phyloP scores from a whole-genome alignment of 2,888 invertebrate species.

The Epistrophella euchroma region DNA sequence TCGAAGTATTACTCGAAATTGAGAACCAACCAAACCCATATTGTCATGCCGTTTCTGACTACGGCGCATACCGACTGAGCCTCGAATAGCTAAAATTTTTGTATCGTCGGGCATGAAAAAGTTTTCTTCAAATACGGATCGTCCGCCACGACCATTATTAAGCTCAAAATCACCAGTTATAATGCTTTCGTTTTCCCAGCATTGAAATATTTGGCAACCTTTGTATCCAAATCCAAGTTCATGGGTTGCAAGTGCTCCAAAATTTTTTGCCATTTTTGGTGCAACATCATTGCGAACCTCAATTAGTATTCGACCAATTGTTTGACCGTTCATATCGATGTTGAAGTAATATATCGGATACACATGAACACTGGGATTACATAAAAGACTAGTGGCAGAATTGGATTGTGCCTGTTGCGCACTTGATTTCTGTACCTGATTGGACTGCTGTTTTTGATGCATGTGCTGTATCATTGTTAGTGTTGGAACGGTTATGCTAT shows the following conservation, averaged over 20 bases:
- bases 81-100: slow-evolving; percentile 89
- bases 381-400: slow-evolving; percentile 82
- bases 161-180: slow-evolving; percentile 92
- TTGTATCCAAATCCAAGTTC: slow-evolving; percentile 91
- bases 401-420: slow-evolving; percentile 67
- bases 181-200: slow-evolving; percentile 92
- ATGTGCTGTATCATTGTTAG: slow-evolving; percentile 69
- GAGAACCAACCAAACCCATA: slow-evolving; percentile 92
- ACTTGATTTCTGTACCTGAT: slow-evolving; percentile 74
- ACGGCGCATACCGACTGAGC: slow-evolving; percentile 92
- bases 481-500: slow-evolving; percentile 76
- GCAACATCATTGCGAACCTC: slow-evolving; percentile 91
- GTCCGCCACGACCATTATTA: slow-evolving; percentile 92
- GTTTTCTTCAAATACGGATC: slow-evolving; percentile 90
- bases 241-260: slow-evolving; percentile 89
- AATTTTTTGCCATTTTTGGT: slow-evolving; percentile 92
- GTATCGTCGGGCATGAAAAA: slow-evolving; percentile 93
- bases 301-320: slow-evolving; percentile 89
- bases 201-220: slow-evolving; percentile 92
- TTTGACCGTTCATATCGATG: slow-evolving; percentile 89
- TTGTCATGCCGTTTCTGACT: slow-evolving; percentile 92
- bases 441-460: slow-evolving; percentile 77
- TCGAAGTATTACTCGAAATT: slow-evolving; percentile 91
- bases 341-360: slow-evolving; percentile 91
- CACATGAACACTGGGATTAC: slow-evolving; percentile 85